phyloP scores from a whole-genome alignment of 2,797 vertebrate species.

The Perodicticus potto region DNA sequence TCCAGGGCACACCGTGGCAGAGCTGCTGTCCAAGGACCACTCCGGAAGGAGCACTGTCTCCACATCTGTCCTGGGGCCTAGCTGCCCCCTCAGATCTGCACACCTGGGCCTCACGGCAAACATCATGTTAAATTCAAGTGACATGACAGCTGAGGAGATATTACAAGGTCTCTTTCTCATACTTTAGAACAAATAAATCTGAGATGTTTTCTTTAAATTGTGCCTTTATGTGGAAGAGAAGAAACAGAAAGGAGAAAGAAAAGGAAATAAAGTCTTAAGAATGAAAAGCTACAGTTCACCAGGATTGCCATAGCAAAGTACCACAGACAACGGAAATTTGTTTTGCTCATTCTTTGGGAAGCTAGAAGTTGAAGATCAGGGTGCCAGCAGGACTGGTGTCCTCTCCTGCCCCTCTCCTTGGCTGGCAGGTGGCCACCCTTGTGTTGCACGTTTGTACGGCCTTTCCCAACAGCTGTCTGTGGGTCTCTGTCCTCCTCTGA shows the following conservation, averaged over 20 bases:
- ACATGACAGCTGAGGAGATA: background rate
- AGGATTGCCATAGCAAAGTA: background rate
- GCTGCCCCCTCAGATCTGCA: background rate
- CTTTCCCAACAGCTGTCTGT: background rate
- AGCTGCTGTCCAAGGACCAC: background rate
- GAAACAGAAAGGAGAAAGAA: background rate
- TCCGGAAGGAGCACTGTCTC: background rate
- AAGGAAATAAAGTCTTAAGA: background rate
- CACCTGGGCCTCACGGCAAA: background rate
- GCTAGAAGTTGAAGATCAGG: background rate
- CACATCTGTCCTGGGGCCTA: background rate
- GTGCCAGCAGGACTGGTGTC: background rate
- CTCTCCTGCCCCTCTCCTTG: background rate
- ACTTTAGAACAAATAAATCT: background rate
- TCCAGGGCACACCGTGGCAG: background rate
- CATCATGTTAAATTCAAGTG: background rate
- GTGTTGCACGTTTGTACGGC: accelerated
- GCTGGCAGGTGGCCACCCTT: background rate
- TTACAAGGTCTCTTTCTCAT: background rate
- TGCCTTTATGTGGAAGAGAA: background rate
- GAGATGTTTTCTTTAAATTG: conserved; percentile 9
- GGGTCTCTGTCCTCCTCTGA: background rate
- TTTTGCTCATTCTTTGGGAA: background rate
- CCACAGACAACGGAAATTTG: background rate
- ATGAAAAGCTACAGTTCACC: accelerated